phyloP scores from a whole-genome alignment of 2,797 vertebrate genomes.

The Pangasius mekongensis region DNA sequence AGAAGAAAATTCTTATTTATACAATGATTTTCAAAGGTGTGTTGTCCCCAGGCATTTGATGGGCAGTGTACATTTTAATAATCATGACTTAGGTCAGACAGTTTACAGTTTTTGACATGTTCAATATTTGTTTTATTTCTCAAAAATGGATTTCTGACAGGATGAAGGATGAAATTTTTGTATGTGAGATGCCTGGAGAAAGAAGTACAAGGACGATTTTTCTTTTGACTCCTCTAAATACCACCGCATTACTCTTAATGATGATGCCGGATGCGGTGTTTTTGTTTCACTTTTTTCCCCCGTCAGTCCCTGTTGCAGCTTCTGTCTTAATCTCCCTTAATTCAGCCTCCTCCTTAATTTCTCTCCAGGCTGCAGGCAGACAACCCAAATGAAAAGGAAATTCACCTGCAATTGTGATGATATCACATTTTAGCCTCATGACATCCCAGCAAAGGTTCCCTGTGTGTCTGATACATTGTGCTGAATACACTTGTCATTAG shows the following conservation, averaged over 20 bases:
- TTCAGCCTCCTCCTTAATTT: not conserved
- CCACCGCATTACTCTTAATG: not conserved
- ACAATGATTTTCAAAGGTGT: not conserved
- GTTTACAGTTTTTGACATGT: not conserved
- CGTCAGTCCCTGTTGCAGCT: not conserved
- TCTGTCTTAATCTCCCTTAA: slow-evolving; percentile 24
- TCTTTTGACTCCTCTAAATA: slow-evolving; percentile 2
- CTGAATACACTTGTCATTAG: slow-evolving; percentile 32
- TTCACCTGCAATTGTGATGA: slow-evolving; percentile 28
- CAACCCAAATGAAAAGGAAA: slow-evolving; percentile 19
- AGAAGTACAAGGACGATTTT: not conserved
- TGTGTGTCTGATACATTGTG: slow-evolving; percentile 26
- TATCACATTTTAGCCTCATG: slow-evolving; percentile 16
- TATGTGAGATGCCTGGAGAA: not conserved
- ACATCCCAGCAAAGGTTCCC: not conserved
- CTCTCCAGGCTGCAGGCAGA: not conserved
- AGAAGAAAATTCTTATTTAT: not conserved
- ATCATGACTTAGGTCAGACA: not conserved
- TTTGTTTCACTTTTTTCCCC: not conserved
- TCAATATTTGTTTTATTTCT: slow-evolving; percentile 13
- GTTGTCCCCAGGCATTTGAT: not conserved
- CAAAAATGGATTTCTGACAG: slow-evolving; percentile 21
- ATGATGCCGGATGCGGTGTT: not conserved
- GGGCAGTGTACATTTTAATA: not conserved
- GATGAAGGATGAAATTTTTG: slow-evolving; percentile 13